Conservation (phyloP, 1,140 invertebrate species). For the Polyergus mexicanus region DNA sequence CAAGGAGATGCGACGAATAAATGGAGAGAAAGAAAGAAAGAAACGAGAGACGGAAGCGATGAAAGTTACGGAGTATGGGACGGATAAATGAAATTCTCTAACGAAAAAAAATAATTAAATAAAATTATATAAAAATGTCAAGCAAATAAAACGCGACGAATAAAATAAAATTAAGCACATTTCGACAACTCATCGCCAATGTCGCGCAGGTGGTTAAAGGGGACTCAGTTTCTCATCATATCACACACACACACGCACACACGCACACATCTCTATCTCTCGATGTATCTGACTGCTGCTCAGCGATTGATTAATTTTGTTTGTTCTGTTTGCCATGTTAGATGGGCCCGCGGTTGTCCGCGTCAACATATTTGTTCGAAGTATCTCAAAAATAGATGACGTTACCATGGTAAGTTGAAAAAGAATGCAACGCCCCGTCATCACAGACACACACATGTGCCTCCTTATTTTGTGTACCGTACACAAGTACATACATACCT, state of each 20-base stretch:
- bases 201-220: neutral
- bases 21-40: neutral
- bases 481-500: slow-evolving; percentile 36
- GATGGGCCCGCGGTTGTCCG: slow-evolving; percentile 96
- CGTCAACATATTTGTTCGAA: slow-evolving; percentile 99
- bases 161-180: slow-evolving; percentile 38
- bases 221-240: slow-evolving; percentile 28
- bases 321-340: slow-evolving; percentile 88
- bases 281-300: slow-evolving; percentile 68
- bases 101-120: neutral
- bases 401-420: slow-evolving; percentile 97
- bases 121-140: neutral
- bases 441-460: slow-evolving; percentile 68
- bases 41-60: neutral
- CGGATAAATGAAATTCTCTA: slow-evolving; percentile 12
- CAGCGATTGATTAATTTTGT: slow-evolving; percentile 83
- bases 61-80: neutral
- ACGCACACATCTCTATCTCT: slow-evolving; percentile 57
- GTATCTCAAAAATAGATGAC: slow-evolving; percentile 99
- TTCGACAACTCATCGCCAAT: slow-evolving; percentile 44
- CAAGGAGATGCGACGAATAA: neutral
- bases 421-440: slow-evolving; percentile 77
- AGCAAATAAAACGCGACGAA: slow-evolving; percentile 19
- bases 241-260: slow-evolving; percentile 60
- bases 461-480: slow-evolving; percentile 28